Percentiles rank a stretch among this genome's conserved stretches.
Evolutionary conservation across 35 echinoderm and acorn worm species (phyloP).

Genomic region (Apostichopus japonicus): DNA sequence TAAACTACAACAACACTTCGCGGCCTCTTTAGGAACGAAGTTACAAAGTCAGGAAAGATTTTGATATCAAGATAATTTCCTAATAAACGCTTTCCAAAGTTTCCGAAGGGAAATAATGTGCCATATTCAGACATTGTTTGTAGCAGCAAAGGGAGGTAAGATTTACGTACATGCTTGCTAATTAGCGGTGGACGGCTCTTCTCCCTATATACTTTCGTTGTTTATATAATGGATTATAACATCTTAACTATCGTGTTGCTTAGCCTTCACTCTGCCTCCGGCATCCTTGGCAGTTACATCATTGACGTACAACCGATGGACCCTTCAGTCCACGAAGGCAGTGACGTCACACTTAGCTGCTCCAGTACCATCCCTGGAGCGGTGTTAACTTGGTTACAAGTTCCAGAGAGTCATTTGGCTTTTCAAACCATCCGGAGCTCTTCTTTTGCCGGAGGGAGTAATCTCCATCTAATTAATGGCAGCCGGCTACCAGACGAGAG

Average conservation of each 20-base stretch:
- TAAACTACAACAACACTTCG: no score
- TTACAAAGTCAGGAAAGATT: no score
- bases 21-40: no score
- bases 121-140: no score
- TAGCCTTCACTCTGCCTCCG: not conserved
- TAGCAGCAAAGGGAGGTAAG: no score
- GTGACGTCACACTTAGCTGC: constrained; percentile 9
- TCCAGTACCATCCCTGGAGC: not conserved
- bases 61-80: no score
- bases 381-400: not conserved
- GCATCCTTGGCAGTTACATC: not conserved
- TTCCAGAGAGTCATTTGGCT: not conserved
- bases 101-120: no score
- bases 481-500: not conserved
- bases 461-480: constrained; percentile 6
- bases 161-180: no score
- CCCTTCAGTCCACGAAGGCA: constrained; percentile 13
- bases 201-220: no score
- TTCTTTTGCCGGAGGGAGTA: constrained; percentile 7
- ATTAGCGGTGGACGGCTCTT: no score
- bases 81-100: no score
- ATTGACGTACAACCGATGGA: constrained; percentile 30
- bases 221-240: no score
- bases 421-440: not conserved
- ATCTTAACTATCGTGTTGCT: not conserved